Base-by-base conservation (phyloP, 2,888 invertebrate species). In the Dendrolimus houi region DNA sequence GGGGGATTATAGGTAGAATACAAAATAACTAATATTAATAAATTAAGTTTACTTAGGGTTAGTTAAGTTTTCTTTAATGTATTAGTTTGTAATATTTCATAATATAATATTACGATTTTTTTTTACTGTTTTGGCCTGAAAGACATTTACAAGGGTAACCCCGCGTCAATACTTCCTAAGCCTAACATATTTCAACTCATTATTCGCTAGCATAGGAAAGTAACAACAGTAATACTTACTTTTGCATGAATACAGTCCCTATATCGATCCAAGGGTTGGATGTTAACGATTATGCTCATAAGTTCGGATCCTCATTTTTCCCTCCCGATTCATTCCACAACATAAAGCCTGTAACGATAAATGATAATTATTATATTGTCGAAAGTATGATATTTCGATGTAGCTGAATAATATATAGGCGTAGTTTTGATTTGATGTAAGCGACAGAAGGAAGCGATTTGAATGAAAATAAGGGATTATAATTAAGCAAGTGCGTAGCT, bases 361-460 rank as follows among this genome's bases (percentile, higher is more conserved):
- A 88, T 81, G 87, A 88, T 87, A 89, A 89, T 89, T 87, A 88
- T 89, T 86, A 86, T 89, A 90, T 89, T 89, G 89, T 87, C 89
- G 81, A 86, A 87, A 47, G 47, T 47, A 47, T 47, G 12, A 83
- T 86, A 79, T 89, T 85, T 80, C 81, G 78, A 79, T 85, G 85
- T 85, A 84, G 86, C 79, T 78, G 83, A 83, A 85, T 83, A 81
- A 85, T 82, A 81, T 84, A 84, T 79, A 77, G 78, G 68, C 74
- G 68, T 69, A 72, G 75, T 75, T 75, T 62, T 62, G 55, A 61
- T 60, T 59, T 58, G 76, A 74, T 60, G 1, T 62, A 76, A 75
- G 73, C 61, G 53, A 69, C 0, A 64, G 66, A 58, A 60, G 41
- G 55, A 8, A 56, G 60, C 53, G 55, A 41, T 17, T 54, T 29